These are phyloP conservation scores for Elgaria multicarinata DNA, from an alignment of 2,113 vertebrate species.

Conservation along the genomic window DNA sequence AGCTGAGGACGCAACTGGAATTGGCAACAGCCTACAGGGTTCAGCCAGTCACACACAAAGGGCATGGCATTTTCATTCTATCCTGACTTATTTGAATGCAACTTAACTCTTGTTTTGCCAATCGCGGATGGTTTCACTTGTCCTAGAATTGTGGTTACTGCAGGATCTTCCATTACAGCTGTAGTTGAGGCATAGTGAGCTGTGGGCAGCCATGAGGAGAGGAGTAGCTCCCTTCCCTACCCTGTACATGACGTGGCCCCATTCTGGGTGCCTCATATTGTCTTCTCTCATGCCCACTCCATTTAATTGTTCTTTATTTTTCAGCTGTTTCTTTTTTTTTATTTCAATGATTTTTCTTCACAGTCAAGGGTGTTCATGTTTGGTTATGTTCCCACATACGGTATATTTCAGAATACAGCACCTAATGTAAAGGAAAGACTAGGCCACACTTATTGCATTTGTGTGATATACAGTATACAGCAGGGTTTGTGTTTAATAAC, in stretches of 20 bases:
- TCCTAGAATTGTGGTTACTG: not conserved
- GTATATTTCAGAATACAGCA: not conserved
- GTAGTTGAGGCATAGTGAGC: too few relatives aligned
- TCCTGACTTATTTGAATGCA: not conserved
- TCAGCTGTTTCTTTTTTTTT: not conserved
- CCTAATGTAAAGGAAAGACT: not conserved
- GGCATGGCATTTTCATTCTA: not conserved
- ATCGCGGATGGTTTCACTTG: not conserved
- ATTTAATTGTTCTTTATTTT: not conserved
- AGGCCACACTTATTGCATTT: not conserved
- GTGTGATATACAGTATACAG: not conserved
- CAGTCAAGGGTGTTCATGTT: not conserved
- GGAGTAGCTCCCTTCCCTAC: too few relatives aligned
- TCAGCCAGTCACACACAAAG: not conserved
- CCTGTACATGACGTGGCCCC: too few relatives aligned
- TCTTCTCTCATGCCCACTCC: not conserved
- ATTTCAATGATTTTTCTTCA: not conserved
- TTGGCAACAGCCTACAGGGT: not conserved
- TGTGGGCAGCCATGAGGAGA: not conserved
- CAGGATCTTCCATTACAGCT: not conserved
- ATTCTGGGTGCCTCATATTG: too few relatives aligned
- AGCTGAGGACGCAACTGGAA: not conserved
- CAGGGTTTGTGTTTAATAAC: not conserved
- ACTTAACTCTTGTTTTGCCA: conserved; percentile 1
- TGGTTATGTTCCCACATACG: not conserved